Conservation (phyloP, 2,888 invertebrate species). For the Stomorhina lunata region DNA sequence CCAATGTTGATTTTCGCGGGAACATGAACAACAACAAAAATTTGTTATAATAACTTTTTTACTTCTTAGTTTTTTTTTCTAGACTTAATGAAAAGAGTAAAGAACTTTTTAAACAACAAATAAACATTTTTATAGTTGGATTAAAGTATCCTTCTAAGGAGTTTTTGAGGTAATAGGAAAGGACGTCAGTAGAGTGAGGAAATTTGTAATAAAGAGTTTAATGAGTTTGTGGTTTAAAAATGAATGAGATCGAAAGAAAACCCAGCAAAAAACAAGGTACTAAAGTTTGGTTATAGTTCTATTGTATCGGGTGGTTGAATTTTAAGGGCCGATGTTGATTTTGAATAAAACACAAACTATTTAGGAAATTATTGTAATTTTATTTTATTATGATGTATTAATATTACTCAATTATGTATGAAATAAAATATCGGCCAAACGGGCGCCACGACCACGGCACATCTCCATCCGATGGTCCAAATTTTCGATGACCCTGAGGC, state of each 20-base stretch:
- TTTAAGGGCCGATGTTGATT: too few relatives aligned
- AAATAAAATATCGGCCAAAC: too few relatives aligned
- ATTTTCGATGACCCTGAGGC: too few relatives aligned
- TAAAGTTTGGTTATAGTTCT: too few relatives aligned
- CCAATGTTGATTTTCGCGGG: constrained; percentile 69
- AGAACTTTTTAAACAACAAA: constrained; percentile 53
- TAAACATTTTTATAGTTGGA: constrained; percentile 5
- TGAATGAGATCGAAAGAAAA: background rate
- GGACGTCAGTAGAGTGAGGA: background rate
- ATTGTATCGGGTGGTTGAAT: too few relatives aligned
- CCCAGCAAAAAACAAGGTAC: constrained; percentile 27
- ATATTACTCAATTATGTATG: too few relatives aligned
- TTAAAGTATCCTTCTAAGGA: constrained; percentile 19
- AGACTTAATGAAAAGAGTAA: constrained; percentile 42
- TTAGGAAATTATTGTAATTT: too few relatives aligned
- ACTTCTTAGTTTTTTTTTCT: background rate
- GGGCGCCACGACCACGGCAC: too few relatives aligned
- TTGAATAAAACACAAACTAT: too few relatives aligned
- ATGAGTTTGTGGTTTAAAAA: background rate
- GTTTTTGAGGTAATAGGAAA: background rate
- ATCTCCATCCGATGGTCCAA: too few relatives aligned
- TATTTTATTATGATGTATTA: too few relatives aligned
- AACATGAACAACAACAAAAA: constrained; percentile 28
- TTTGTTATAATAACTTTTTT: constrained; percentile 27
- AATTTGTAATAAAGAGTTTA: constrained; percentile 15